phyloP scores from a whole-genome alignment of 1,140 invertebrate genomes.

The Matsumurasca onukii region DNA sequence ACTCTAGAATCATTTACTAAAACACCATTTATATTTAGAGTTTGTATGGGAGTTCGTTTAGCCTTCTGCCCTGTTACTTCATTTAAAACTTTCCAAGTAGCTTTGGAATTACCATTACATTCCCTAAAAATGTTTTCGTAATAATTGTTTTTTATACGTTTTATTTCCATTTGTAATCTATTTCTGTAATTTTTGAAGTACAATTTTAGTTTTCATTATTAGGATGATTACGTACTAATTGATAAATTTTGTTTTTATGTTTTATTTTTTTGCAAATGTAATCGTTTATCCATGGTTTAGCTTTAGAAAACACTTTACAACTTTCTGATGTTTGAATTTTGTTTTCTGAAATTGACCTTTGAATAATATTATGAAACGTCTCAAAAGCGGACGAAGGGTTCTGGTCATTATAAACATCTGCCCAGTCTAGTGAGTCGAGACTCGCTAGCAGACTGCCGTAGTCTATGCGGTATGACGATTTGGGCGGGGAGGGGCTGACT shows the following conservation, averaged over 20 bases:
- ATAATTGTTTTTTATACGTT: neutral
- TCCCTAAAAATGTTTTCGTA: neutral
- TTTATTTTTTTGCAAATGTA: neutral
- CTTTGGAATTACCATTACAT: neutral
- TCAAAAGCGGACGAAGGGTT: neutral
- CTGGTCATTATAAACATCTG: neutral
- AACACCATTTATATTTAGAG: neutral
- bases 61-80: neutral
- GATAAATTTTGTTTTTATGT: neutral
- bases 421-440: neutral
- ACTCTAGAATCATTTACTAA: neutral
- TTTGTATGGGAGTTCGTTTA: neutral
- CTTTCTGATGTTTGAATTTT: neutral
- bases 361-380: constrained; percentile 1
- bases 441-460: neutral
- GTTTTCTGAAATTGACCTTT: neutral
- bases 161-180: neutral
- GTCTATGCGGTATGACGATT: neutral
- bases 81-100: neutral
- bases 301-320: neutral
- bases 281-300: neutral
- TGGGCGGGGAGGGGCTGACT: neutral
- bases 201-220: neutral
- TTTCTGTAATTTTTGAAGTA: neutral
- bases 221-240: neutral